Base-by-base conservation (phyloP, 1,140 invertebrate genomes). In the Lethrus apterus region DNA sequence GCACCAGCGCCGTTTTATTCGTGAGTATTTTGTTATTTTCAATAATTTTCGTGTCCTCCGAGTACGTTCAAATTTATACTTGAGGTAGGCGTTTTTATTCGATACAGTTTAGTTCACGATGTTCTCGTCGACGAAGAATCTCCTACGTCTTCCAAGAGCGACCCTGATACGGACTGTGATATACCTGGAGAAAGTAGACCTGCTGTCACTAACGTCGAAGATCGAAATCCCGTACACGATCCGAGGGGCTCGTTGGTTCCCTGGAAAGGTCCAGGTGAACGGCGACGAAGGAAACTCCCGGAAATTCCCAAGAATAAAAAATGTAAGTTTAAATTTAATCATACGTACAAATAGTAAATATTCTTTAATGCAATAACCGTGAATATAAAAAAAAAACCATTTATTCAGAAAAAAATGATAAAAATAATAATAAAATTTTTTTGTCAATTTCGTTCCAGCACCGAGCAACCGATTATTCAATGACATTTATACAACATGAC, bases 261-360 rank as follows among this genome's bases (percentile, higher is more conserved):
- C 2, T 65, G 56, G 58, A 58, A 67, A 26, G 75, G 75, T 9
- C 35, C 36, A 21, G 46, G 46, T 23, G 82, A 84, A 60, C 71
- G 86, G 36, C 74, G 81, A 57, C 72, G 88, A 52, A 72, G 88
- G 65, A 86, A 86, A 69, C 67, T 90, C 17, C 88, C 88, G 8
- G 87, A 91, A 71, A 89, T 90, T 55, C 88, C 87, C 3, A 89
- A 89, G 66, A 83, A 82, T 54, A 85, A 84, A 68, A 87, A 87
- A 78, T 79, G 85, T 89, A 71, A 80, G 77, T 70, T 8, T 5
- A 35, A 34, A 3, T 15, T 26, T 20, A 10, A n/a, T n/a, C n/a
- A n/a, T n/a, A n/a, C n/a, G n/a, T n/a, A n/a, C n/a, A n/a, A n/a
- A n/a, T n/a, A n/a, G n/a, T n/a, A n/a, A n/a, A n/a, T n/a, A n/a